Base-by-base conservation (phyloP, 2,113 vertebrate genomes). In the Oreamnos americanus region DNA sequence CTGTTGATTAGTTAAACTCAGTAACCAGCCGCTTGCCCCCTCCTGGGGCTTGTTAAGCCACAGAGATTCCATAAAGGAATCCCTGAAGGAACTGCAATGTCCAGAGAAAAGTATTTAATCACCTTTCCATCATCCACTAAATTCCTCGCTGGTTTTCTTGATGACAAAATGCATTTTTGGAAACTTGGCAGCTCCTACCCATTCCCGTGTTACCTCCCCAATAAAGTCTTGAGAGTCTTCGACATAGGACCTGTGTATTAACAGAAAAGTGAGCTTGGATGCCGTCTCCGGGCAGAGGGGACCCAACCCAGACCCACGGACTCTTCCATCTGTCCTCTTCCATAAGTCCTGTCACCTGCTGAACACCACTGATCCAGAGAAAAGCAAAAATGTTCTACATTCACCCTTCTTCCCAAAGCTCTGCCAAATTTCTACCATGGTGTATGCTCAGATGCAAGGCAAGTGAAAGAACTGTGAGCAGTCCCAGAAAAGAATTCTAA, bases 1-100 rank as follows among this genome's bases (percentile, higher is more conserved):
- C 60, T 90, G 55, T 49, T 79, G 86, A 93, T 92, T 94, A 83
- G 89, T 92, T 83, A 86, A 97, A 51, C 87, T 57, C 58, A 6
- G 43, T 51, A 39, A 95, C 33, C 21, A 76, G 88, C 74, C 88
- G n/a, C 82, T 60, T 74, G 49, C 53, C 49, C n/a, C 86, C 88
- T 87, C 78, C 39, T 26, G 93, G 86, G 89, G 25, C 83, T 83
- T 57, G 17, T 17, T 64, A 71, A 43, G 60, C 45, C 11, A 2
- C 90, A 92, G 85, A 39, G 49, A 43, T 9, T 57, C 58, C 51
- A 30, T 16, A n/a, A 43, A 95, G 58, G 36, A 64, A 47, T 16
- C 36, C 45, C 30, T 6, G 4, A 19, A 45, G 81, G 67, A 53
- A 36, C 2, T 19, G n/a, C 17, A 10, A 10, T 11, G 47, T 55